Evolutionary conservation across 2,797 vertebrate genomes (phyloP).

Genomic region (Artibeus jamaicensis): DNA sequence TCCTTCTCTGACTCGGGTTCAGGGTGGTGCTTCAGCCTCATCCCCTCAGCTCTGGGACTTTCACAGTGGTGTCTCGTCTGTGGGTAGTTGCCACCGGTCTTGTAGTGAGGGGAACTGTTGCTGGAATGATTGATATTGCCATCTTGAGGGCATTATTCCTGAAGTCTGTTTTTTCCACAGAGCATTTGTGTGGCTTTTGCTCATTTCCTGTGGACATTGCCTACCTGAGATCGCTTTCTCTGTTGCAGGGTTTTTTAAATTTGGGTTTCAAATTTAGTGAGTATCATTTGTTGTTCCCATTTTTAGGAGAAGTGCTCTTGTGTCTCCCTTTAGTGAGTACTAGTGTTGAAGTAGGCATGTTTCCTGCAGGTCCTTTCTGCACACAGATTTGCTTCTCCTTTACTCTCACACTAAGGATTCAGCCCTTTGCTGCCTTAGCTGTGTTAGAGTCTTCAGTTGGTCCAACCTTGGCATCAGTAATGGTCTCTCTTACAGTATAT

Average conservation of each 20-base stretch:
- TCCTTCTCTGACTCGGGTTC: neutral
- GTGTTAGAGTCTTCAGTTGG: neutral
- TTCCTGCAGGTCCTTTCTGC: neutral
- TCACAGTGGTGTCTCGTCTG: neutral
- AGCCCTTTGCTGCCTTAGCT: neutral
- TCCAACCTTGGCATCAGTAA: neutral
- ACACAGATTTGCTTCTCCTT: neutral
- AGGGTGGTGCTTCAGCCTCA: neutral
- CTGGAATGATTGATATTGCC: neutral
- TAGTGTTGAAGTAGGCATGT: neutral
- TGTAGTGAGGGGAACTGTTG: neutral
- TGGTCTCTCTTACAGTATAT: neutral
- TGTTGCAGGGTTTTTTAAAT: neutral
- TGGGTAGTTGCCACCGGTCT: neutral
- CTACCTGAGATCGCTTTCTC: neutral
- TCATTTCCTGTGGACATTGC: neutral
- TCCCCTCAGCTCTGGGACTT: neutral
- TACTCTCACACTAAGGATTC: neutral
- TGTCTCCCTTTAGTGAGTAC: neutral
- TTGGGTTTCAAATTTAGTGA: neutral
- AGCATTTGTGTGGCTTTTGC: neutral
- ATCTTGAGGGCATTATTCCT: neutral
- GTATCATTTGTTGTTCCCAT: neutral
- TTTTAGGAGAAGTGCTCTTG: neutral
- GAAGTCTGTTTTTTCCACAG: neutral